A percentile compares a stretch with the other conserved stretches of the same genome.
Evolutionary conservation across 2,113 vertebrate species (phyloP).

Genomic region (Xiphophorus maculatus): DNA sequence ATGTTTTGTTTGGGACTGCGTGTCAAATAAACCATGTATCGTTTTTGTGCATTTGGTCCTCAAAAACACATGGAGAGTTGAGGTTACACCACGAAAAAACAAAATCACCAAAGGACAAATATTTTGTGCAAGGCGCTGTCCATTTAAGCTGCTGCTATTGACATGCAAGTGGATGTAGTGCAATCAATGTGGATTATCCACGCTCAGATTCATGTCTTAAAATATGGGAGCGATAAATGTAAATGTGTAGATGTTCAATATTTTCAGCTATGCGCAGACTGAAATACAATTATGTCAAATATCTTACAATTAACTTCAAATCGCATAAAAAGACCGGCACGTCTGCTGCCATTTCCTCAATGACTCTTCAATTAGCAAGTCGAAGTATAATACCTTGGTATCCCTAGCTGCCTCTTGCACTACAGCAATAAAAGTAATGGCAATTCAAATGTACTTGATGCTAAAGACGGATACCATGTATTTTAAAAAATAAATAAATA

Average conservation of each 20-base stretch:
- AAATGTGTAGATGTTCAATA: too few relatives aligned
- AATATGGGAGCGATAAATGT: background rate
- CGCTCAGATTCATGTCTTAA: background rate
- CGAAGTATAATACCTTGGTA: background rate
- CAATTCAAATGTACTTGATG: background rate
- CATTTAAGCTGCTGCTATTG: too few relatives aligned
- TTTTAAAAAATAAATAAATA: background rate
- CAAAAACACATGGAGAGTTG: too few relatives aligned
- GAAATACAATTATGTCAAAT: background rate
- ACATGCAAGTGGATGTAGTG: too few relatives aligned
- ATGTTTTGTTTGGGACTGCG: background rate
- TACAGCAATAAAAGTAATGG: background rate
- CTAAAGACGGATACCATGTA: background rate
- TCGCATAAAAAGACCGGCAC: too few relatives aligned
- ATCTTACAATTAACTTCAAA: background rate
- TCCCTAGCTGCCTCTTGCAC: background rate
- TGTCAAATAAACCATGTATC: background rate
- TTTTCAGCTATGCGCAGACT: background rate
- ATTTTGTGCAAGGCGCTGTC: too few relatives aligned
- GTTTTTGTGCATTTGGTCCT: background rate
- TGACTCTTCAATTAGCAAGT: background rate
- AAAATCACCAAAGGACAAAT: too few relatives aligned
- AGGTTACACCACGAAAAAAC: too few relatives aligned
- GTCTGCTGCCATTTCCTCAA: background rate
- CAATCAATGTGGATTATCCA: background rate